phyloP scores from a whole-genome alignment of 2,888 invertebrate genomes.

The Melinopterus prodromus region DNA sequence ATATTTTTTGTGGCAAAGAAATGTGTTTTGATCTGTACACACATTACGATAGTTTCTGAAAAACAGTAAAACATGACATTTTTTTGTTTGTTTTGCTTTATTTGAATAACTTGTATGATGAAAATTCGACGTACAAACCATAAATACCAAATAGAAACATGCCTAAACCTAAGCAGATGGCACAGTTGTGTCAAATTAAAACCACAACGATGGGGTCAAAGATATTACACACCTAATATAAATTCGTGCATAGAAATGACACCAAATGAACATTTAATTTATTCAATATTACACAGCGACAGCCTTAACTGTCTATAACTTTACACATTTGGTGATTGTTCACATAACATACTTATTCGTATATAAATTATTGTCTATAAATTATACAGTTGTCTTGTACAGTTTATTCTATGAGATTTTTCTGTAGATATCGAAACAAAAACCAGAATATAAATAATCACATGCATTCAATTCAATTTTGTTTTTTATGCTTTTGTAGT shows the following conservation, averaged over 20 bases:
- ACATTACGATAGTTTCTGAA: too few species aligned
- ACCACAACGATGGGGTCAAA: background rate
- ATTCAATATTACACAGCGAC: background rate
- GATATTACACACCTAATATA: background rate
- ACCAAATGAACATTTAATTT: background rate
- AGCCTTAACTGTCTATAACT: background rate
- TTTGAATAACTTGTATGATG: too few species aligned
- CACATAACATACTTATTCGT: background rate
- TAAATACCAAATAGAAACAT: too few species aligned
- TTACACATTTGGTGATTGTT: background rate
- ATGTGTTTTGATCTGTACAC: too few species aligned
- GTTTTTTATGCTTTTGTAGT: background rate
- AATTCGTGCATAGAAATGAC: background rate
- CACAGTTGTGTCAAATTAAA: background rate
- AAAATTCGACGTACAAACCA: too few species aligned
- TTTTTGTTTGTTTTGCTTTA: too few species aligned
- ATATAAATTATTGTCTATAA: background rate
- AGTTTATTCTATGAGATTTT: background rate
- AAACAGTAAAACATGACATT: too few species aligned
- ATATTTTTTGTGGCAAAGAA: too few species aligned
- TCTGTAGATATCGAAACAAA: slow-evolving; percentile 16
- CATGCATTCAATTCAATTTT: background rate
- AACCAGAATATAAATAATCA: background rate
- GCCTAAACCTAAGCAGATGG: background rate
- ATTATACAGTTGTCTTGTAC: background rate